These are phyloP conservation scores for Epistrophella euchroma DNA, from an alignment of 2,888 invertebrate species.

Conservation along the genomic window DNA sequence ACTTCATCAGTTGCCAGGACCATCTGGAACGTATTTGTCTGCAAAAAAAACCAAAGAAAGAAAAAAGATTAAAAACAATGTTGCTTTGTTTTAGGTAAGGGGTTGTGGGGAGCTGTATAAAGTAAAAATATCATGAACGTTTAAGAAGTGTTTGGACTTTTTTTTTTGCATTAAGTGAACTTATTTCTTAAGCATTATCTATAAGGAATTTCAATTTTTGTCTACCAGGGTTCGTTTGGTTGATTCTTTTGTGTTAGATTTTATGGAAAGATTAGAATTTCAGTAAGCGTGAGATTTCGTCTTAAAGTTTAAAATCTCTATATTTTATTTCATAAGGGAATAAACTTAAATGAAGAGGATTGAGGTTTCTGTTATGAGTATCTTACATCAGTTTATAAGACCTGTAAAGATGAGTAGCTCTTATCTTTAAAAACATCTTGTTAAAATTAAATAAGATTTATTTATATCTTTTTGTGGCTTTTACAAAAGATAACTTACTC, in stretches of 20 bases:
- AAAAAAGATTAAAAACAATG: slow-evolving; percentile 17
- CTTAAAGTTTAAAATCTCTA: slow-evolving; percentile 10
- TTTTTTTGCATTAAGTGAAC: slow-evolving; percentile 31
- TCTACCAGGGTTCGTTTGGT: background rate
- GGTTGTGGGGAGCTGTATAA: background rate
- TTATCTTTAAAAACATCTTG: background rate
- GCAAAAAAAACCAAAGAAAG: slow-evolving; percentile 78
- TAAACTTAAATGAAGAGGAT: background rate
- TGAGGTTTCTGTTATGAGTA: too few species aligned
- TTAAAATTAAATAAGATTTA: too few species aligned
- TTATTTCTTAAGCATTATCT: slow-evolving; percentile 39
- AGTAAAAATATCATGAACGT: background rate
- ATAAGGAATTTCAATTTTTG: slow-evolving; percentile 37
- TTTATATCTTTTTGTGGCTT: background rate
- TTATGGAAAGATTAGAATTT: slow-evolving; percentile 27
- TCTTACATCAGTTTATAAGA: too few species aligned
- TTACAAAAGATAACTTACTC: background rate
- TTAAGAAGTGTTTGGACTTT: background rate
- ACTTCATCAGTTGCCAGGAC: slow-evolving; percentile 96
- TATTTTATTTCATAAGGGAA: slow-evolving; percentile 9
- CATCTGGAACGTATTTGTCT: slow-evolving; percentile 98
- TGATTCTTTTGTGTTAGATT: slow-evolving; percentile 16
- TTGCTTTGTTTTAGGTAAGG: background rate
- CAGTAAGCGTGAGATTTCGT: slow-evolving; percentile 35
- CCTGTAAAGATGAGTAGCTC: background rate